These are phyloP conservation scores for Plumapathes pennacea DNA, from an alignment of 92 coral and sea anemone genomes.

Conservation along the genomic window DNA sequence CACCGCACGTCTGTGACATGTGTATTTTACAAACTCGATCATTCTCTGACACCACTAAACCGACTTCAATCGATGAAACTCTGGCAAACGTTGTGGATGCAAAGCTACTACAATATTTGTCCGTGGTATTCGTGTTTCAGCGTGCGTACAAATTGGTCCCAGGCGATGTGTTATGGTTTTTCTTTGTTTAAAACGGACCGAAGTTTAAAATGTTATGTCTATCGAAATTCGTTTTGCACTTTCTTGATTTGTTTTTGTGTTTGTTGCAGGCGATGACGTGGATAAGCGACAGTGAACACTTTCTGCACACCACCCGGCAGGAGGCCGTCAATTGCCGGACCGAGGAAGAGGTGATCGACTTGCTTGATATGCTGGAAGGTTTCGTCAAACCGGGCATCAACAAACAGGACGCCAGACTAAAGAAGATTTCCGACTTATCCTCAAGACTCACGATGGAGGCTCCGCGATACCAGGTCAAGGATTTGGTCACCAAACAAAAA, in stretches of 20 bases:
- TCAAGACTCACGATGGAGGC: conserved; percentile 80
- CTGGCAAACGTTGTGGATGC: too few species aligned
- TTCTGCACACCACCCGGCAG: conserved; percentile 77
- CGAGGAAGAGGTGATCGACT: conserved; percentile 84
- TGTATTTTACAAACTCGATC: too few species aligned
- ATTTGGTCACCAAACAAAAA: conserved; percentile 77
- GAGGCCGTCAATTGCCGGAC: conserved; percentile 84
- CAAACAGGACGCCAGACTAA: conserved; percentile 87
- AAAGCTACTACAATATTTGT: too few species aligned
- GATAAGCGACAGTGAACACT: conserved; percentile 97
- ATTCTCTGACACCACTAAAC: too few species aligned
- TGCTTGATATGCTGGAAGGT: conserved; percentile 80
- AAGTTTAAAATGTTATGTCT: too few species aligned
- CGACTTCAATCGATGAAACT: too few species aligned
- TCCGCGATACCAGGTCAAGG: conserved; percentile 80
- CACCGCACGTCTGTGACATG: too few species aligned
- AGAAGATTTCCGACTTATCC: conserved; percentile 88
- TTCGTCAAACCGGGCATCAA: conserved; percentile 91
- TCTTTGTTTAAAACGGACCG: too few species aligned
- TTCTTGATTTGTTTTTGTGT: neutral
- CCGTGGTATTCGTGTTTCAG: too few species aligned
- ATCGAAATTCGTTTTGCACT: neutral
- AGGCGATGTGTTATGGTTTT: too few species aligned
- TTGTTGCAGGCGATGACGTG: conserved; percentile 75
- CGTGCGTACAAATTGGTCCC: too few species aligned